phyloP scores from a whole-genome alignment of 2,113 vertebrate genomes.

The Etia nguti region DNA sequence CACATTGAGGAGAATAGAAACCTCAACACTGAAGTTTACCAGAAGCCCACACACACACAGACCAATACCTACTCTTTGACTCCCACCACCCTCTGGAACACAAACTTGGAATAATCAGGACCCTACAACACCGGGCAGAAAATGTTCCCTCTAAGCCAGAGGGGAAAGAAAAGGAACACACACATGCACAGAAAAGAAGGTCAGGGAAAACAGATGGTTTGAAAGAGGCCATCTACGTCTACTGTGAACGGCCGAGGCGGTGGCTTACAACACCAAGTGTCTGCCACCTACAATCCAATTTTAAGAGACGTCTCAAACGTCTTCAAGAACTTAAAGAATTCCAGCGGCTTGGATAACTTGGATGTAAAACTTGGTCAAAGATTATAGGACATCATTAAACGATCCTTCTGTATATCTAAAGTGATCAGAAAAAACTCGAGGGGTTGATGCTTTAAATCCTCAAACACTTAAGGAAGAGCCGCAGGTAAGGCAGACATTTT shows the following conservation, averaged over 20 bases:
- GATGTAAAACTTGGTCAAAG: too few relatives aligned
- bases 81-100: not conserved
- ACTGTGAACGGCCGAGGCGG: not conserved
- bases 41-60: not conserved
- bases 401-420: too few relatives aligned
- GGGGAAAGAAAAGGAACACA: not conserved
- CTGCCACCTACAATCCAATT: not conserved
- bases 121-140: not conserved
- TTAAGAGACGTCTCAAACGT: fast-evolving
- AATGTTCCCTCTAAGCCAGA: not conserved
- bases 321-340: not conserved
- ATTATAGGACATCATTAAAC: too few relatives aligned
- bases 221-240: not conserved
- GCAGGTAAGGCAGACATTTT: too few relatives aligned
- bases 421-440: too few relatives aligned
- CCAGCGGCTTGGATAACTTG: not conserved
- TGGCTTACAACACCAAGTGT: not conserved
- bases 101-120: not conserved
- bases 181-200: not conserved
- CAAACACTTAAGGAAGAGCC: too few relatives aligned
- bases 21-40: not conserved
- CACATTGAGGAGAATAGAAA: fast-evolving
- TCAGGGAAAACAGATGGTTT: not conserved
- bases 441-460: too few relatives aligned
- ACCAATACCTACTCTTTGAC: not conserved